phyloP scores from a whole-genome alignment of 2,888 invertebrate species.

The Timandra comae region DNA sequence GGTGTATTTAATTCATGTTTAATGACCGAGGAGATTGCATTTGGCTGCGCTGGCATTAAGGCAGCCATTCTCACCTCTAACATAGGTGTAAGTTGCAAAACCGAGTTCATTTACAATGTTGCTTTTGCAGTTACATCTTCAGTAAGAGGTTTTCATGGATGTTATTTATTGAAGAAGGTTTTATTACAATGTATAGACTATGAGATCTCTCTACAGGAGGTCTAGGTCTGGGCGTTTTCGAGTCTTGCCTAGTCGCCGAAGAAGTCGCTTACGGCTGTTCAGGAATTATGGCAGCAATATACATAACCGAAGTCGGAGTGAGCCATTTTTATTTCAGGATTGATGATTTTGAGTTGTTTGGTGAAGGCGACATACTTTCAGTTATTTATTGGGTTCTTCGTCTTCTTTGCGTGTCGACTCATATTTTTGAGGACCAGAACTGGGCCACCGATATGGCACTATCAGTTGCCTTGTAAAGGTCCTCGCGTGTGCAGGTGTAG shows the following conservation, averaged over 20 bases:
- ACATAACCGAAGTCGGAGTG: constrained; percentile 84
- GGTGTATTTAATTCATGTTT: constrained; percentile 62
- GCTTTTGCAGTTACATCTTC: not conserved
- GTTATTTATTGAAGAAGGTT: constrained; percentile 4
- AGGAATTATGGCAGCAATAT: constrained; percentile 92
- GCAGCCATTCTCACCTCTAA: constrained; percentile 38
- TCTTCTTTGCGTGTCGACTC: too few species aligned
- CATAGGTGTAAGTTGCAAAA: constrained; percentile 50
- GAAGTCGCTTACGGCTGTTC: constrained; percentile 94
- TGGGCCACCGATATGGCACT: too few species aligned
- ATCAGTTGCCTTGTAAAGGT: too few species aligned
- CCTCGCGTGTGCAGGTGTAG: too few species aligned
- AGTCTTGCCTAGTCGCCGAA: constrained; percentile 87
- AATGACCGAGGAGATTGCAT: constrained; percentile 62
- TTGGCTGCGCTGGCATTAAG: constrained; percentile 79
- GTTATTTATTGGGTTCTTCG: too few species aligned
- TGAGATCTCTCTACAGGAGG: constrained; percentile 83
- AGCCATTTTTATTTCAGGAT: constrained; percentile 21
- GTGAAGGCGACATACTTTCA: constrained; percentile 73
- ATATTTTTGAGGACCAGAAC: too few species aligned
- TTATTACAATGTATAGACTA: not conserved
- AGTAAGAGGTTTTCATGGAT: constrained; percentile 15
- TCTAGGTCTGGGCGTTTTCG: constrained; percentile 82
- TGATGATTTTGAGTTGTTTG: constrained; percentile 58
- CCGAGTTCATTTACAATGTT: too few species aligned